These are phyloP conservation scores for Leistus spinibarbis DNA, from an alignment of 2,888 invertebrate species.

Conservation along the genomic window DNA sequence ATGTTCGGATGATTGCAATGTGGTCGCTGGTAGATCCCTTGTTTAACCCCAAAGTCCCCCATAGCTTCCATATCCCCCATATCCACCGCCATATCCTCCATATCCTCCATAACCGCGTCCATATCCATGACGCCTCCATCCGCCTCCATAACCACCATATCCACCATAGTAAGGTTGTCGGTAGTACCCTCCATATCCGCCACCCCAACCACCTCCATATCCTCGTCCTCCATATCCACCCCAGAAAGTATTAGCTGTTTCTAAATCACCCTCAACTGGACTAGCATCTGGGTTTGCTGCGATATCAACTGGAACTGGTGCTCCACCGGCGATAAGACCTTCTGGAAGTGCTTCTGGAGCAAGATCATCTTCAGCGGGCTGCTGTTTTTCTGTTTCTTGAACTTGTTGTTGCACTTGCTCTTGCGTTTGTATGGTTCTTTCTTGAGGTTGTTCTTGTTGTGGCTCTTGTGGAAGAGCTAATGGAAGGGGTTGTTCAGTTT, in stretches of 20 bases:
- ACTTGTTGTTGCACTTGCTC: neutral
- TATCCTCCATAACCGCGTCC: conserved; percentile 20
- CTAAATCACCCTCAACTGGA: conserved; percentile 38
- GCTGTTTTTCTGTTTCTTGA: neutral
- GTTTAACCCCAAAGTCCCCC: conserved; percentile 40
- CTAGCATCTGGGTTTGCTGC: conserved; percentile 4
- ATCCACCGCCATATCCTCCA: conserved; percentile 23
- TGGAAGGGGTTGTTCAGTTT: neutral
- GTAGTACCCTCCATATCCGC: conserved; percentile 16
- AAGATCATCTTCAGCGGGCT: neutral
- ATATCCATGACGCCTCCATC: conserved; percentile 34
- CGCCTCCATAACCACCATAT: conserved; percentile 33
- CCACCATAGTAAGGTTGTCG: conserved; percentile 14
- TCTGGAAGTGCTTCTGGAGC: neutral
- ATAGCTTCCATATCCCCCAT: conserved; percentile 23
- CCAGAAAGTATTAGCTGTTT: conserved; percentile 42
- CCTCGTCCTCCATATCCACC: conserved; percentile 37
- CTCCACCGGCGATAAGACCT: neutral
- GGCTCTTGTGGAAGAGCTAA: neutral
- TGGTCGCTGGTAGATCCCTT: neutral
- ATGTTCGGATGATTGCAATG: neutral
- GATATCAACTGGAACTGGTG: neutral
- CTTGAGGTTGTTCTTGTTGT: neutral
- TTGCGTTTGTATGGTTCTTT: neutral
- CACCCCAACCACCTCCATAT: conserved; percentile 34